Base-by-base conservation (phyloP, 1,140 invertebrate genomes). In the Coenobita brevimanus region DNA sequence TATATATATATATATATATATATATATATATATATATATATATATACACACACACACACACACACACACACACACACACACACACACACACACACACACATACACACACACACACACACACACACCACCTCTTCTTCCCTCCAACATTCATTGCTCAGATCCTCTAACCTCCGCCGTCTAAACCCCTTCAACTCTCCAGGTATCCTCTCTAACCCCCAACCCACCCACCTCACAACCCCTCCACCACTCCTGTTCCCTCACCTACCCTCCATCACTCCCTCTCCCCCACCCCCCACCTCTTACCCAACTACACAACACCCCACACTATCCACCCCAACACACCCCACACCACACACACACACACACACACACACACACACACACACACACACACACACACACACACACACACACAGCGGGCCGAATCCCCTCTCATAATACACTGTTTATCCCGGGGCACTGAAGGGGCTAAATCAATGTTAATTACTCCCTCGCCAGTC, bases 401-500 rank as follows among this genome's bases (percentile, higher is more conserved):
- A 17, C 64, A 17, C 64, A 17, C 15, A 17, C 64, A 17, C 64
- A 17, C 64, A 6, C 64, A 17, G 10, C 69, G 8, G 50, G 50
- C 8, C 50, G 21, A 54, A 21, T 21, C 8, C n/a, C n/a, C n/a
- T n/a, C n/a, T n/a, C n/a, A n/a, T 62, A 21, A 62, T 6, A 62
- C 3, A n/a, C 60, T 62, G 60, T 62, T 62, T 36, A 24, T 17
- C 24, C 75, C 10, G 4, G n/a, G 6, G 17, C 33, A 57, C 30
- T 79, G 75, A 33, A 50, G 30, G 24, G 54, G n/a, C 17, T 79
- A 30, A 57, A 57, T 79, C 46, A 79, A 17, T 27, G 24, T 57
- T 36, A 33, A 54, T 50, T 76, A 21, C 24, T 27, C 21, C 64
- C 24, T 27, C 2, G 64, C 24, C 24, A 0, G 6, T 41, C 2